Evolutionary conservation across 2,113 vertebrate species (phyloP).

Genomic region (Tachysurus vachellii): DNA sequence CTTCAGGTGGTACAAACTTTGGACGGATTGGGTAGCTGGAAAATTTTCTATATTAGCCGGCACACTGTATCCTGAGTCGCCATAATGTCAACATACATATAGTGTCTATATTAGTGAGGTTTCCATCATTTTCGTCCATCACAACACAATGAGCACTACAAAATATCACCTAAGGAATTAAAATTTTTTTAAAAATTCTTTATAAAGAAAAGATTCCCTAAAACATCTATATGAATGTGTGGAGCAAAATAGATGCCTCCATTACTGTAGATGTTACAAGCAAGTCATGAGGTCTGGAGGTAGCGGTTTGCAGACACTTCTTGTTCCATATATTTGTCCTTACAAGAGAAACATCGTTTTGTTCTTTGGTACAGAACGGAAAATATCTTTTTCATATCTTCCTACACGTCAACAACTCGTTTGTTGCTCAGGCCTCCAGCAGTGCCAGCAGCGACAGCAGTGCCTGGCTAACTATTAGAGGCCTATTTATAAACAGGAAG

Average conservation of each 20-base stretch:
- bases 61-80: too few relatives aligned
- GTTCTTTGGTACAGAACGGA: neutral
- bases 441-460: slow-evolving; percentile 9
- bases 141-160: neutral
- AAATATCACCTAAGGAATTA: neutral
- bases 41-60: too few relatives aligned
- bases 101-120: too few relatives aligned
- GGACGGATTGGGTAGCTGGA: too few relatives aligned
- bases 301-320: neutral
- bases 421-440: slow-evolving; percentile 31
- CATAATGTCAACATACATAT: too few relatives aligned
- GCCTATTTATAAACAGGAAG: slow-evolving; percentile 70
- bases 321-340: neutral
- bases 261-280: neutral
- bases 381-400: neutral
- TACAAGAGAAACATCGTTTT: neutral
- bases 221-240: neutral
- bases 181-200: neutral
- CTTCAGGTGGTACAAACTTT: too few relatives aligned
- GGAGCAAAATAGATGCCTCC: neutral
- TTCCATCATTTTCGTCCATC: too few relatives aligned
- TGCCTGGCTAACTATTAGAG: slow-evolving; percentile 62
- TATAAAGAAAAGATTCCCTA: neutral
- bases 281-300: too few relatives aligned
- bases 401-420: slow-evolving; percentile 11